Evolutionary conservation across 2,797 vertebrate species (phyloP).

Genomic region (Salarias fasciatus): DNA sequence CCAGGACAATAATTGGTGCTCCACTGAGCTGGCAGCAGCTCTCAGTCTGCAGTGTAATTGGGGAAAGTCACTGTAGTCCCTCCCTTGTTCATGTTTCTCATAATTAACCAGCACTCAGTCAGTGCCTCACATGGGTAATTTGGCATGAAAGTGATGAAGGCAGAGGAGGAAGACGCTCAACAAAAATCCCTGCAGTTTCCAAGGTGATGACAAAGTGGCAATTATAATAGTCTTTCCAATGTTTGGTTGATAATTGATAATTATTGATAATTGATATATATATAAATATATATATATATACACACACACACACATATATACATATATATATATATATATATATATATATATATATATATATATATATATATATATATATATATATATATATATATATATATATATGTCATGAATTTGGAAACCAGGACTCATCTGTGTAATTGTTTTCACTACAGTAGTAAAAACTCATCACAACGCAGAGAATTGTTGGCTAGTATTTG

Average conservation of each 20-base stretch:
- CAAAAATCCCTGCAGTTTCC: slow-evolving; percentile 27
- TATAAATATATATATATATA: too few relatives aligned
- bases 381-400: too few relatives aligned
- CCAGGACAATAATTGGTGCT: slow-evolving; percentile 49
- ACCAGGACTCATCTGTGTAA: too few relatives aligned
- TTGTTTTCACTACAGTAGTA: too few relatives aligned
- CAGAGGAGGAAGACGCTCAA: slow-evolving; percentile 1
- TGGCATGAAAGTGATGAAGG: slow-evolving; percentile 36
- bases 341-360: too few relatives aligned
- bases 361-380: too few relatives aligned
- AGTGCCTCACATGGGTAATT: slow-evolving; percentile 38
- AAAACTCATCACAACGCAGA: too few relatives aligned
- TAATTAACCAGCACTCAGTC: slow-evolving; percentile 54
- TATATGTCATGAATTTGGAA: too few relatives aligned
- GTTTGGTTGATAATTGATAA: slow-evolving; percentile 2
- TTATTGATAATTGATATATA: too few relatives aligned
- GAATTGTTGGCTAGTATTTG: too few relatives aligned
- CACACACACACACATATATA: too few relatives aligned
- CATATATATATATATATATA: too few relatives aligned
- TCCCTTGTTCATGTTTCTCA: slow-evolving; percentile 31
- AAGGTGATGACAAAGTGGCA: slow-evolving; percentile 24
- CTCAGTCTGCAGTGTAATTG: slow-evolving; percentile 39
- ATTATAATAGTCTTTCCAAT: slow-evolving; percentile 1
- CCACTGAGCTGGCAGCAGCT: slow-evolving; percentile 30
- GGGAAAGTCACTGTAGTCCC: slow-evolving; percentile 13